Evolutionary conservation across 2,797 vertebrate species (phyloP).

Genomic region (Synanceia verrucosa): DNA sequence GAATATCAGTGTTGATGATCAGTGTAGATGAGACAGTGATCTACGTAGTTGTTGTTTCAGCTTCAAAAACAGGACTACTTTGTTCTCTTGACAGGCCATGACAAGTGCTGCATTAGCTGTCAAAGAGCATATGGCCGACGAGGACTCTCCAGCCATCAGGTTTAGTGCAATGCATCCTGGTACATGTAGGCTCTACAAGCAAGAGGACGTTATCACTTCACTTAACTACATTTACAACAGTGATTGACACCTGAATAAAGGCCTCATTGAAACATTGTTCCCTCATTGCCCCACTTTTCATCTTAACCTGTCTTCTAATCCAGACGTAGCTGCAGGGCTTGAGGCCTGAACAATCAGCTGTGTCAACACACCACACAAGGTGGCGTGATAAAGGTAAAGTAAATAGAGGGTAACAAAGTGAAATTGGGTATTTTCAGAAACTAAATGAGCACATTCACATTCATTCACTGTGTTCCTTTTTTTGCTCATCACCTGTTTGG

Average conservation of each 20-base stretch:
- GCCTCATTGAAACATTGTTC: background rate
- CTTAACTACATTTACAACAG: background rate
- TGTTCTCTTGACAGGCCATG: background rate
- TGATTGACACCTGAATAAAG: too few species aligned
- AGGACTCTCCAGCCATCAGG: background rate
- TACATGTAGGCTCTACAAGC: background rate
- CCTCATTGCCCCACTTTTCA: background rate
- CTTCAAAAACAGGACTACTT: background rate
- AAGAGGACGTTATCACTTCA: background rate
- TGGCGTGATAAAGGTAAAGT: accelerated
- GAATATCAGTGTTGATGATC: background rate
- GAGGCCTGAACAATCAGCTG: background rate
- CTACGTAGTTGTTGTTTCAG: background rate
- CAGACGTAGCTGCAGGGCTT: background rate
- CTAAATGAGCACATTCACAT: background rate
- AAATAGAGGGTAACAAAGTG: background rate
- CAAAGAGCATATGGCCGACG: too few species aligned
- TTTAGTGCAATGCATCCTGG: background rate
- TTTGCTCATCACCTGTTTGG: background rate
- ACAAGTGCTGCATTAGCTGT: too few species aligned
- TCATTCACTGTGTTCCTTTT: too few species aligned
- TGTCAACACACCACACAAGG: background rate
- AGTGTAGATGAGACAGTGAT: background rate
- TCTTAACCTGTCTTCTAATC: background rate
- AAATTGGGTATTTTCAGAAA: constrained; percentile 14